Base-by-base conservation (phyloP, 2,888 invertebrate species). In the Bhutanitis thaidina region DNA sequence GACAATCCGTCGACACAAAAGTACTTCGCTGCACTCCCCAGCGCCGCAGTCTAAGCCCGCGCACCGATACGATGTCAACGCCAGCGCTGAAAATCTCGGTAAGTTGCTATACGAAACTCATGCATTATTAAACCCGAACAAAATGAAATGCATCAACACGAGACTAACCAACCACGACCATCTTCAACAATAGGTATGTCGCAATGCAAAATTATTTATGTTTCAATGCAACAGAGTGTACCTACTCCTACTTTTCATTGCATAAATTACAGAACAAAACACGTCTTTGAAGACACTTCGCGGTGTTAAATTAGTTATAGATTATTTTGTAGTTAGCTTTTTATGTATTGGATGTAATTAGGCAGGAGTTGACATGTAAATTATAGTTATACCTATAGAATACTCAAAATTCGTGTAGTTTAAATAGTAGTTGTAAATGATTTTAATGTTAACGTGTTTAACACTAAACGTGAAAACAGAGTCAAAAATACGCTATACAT, bases 1-100 rank as follows among this genome's bases (percentile, higher is more conserved):
- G 67, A 96, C 96, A 58, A 96, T 96, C 80, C 92, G 96, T 55
- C 92, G 96, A 36, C 94, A 94, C 90, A 94, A 95, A 80, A 94
- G 94, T 76, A 93, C 94, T 64, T 93, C 94, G 56, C 91, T 94
- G 70, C 95, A 95, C 79, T 93, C 94, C 54, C 94, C 95, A 37
- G 94, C 93, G 61, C 90, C 92, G 64, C 92, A 92, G 82, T 86
- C 88, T 69, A 90, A 92, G 65, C 91, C 91, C 55, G 90, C 91
- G 45, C 92, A 92, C 75, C 92, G 93, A 74, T 91, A 92, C 68
- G 94, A 94, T 66, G 92, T 94, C 71, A 94, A 94, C 80, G 91
- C 93, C 64, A 94, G 94, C 64, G 92, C 93, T 52, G 94, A 94
- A 80, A 94, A 94, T 84, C 91, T 94, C 77, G 94, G 94, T 94